Conservation (phyloP, 2,888 invertebrate genomes). For the Protophormia terraenovae region DNA sequence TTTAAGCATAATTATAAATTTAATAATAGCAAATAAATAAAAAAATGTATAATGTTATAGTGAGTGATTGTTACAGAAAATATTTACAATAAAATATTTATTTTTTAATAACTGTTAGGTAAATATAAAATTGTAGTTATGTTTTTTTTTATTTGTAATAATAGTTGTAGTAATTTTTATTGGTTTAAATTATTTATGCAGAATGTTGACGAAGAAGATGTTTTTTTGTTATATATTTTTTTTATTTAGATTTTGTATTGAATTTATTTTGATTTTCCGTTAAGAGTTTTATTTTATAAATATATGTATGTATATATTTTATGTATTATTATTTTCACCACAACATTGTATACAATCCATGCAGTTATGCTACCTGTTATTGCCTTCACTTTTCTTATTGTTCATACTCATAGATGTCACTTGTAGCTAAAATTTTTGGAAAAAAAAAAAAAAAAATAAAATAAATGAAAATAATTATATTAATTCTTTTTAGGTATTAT, state of each 20-base stretch:
- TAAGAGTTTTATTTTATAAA: not conserved
- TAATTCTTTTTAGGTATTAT: too few species aligned
- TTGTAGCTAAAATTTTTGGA: constrained; percentile 74
- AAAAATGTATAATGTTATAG: too few species aligned
- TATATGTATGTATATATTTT: constrained; percentile 13
- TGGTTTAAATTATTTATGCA: not conserved
- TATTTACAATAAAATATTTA: not conserved
- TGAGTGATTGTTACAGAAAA: too few species aligned
- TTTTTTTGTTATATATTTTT: not conserved
- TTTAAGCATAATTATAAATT: too few species aligned
- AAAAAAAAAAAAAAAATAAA: constrained; percentile 12
- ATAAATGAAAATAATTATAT: not conserved
- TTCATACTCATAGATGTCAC: constrained; percentile 79
- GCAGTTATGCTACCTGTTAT: constrained; percentile 86
- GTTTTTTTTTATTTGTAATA: not conserved
- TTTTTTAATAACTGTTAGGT: not conserved
- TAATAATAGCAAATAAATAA: too few species aligned
- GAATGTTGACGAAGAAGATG: constrained; percentile 51
- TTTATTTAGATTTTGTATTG: not conserved
- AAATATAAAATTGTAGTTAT: not conserved
- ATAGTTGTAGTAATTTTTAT: not conserved
- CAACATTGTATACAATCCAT: constrained; percentile 88
- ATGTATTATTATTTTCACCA: constrained; percentile 82
- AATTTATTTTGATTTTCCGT: constrained; percentile 34
- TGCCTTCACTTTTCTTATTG: constrained; percentile 81